Conservation (phyloP, 2,888 invertebrate genomes). For the Spicauda simplicius region DNA sequence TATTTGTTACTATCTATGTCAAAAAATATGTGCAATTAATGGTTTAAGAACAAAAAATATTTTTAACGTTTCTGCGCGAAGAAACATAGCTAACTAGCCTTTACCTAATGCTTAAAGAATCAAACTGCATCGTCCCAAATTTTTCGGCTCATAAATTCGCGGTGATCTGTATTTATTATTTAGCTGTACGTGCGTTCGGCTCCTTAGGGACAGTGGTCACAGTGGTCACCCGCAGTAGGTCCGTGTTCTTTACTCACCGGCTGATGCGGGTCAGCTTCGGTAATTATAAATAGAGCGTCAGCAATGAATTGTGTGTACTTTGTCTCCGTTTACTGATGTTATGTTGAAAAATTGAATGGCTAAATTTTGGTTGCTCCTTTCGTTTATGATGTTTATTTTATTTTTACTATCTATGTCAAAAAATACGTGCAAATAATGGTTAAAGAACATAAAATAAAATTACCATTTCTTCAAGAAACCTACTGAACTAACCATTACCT, state of each 20-base stretch:
- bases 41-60: too few species aligned
- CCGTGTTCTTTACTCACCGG: slow-evolving; percentile 52
- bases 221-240: slow-evolving; percentile 48
- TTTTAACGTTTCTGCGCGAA: too few species aligned
- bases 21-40: too few species aligned
- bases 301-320: slow-evolving; percentile 32
- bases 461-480: too few species aligned
- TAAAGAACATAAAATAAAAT: too few species aligned
- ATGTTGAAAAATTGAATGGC: slow-evolving; percentile 24
- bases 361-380: neutral
- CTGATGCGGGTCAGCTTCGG: slow-evolving; percentile 47
- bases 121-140: neutral
- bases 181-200: slow-evolving; percentile 49
- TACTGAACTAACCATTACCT: too few species aligned
- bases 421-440: too few species aligned
- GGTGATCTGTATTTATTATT: slow-evolving; percentile 52
- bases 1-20: too few species aligned
- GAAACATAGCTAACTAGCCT: too few species aligned
- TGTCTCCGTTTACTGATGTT: slow-evolving; percentile 20
- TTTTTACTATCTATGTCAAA: too few species aligned
- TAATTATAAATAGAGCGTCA: slow-evolving; percentile 58
- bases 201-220: slow-evolving; percentile 49
- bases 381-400: too few species aligned
- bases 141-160: slow-evolving; percentile 34
- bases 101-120: too few species aligned